Evolutionary conservation across 2,797 vertebrate species (phyloP).

Genomic region (Pristis pectinata): DNA sequence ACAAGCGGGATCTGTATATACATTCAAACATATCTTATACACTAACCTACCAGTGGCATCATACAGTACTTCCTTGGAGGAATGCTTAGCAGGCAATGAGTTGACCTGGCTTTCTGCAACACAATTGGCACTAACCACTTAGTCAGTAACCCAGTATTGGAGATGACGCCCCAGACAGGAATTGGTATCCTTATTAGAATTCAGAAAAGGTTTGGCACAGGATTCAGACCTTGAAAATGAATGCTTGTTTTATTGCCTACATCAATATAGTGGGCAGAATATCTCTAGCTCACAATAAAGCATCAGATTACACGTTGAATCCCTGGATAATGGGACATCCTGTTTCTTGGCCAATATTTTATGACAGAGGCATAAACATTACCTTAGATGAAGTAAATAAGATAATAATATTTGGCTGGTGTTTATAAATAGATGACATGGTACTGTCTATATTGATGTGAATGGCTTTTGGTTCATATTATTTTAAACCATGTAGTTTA

Average conservation of each 20-base stretch:
- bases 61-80: neutral
- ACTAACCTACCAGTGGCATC: neutral
- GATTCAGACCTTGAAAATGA: neutral
- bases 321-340: neutral
- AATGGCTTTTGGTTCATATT: neutral
- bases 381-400: neutral
- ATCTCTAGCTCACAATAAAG: neutral
- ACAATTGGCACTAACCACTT: neutral
- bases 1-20: neutral
- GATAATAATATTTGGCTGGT: neutral
- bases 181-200: neutral
- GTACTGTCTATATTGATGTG: neutral
- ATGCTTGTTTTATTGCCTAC: neutral
- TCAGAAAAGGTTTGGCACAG: neutral
- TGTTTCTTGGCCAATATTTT: neutral
- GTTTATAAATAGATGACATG: neutral
- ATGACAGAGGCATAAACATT: neutral
- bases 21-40: neutral
- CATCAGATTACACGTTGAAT: neutral
- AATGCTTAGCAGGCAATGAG: neutral
- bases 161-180: neutral
- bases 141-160: neutral
- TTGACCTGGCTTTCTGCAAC: neutral
- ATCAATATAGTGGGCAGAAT: neutral
- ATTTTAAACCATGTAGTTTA: neutral